These are phyloP conservation scores for Deilephila elpenor DNA, from an alignment of 2,888 invertebrate species.

Conservation along the genomic window DNA sequence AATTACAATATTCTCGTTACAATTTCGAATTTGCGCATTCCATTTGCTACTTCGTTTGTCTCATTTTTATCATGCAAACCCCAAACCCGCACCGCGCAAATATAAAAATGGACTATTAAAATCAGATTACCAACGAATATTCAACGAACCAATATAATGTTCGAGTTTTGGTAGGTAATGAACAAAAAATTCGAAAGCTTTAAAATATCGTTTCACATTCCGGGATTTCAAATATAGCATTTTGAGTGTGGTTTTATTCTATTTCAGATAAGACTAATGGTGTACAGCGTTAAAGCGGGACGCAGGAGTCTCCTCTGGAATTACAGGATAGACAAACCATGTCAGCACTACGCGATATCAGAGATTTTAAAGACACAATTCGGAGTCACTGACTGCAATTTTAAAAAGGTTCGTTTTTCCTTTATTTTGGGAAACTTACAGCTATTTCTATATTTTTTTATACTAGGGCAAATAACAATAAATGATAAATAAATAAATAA, in stretches of 20 bases:
- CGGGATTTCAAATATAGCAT: not conserved
- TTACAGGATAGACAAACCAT: slow-evolving; percentile 51
- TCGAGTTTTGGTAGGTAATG: not conserved
- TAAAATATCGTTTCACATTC: not conserved
- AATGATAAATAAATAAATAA: no score
- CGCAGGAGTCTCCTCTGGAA: slow-evolving; percentile 48
- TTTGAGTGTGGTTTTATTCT: not conserved
- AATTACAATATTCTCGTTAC: no score
- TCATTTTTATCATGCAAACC: no score
- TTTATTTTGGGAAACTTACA: not conserved
- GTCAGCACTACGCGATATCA: slow-evolving; percentile 51
- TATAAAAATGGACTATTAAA: no score
- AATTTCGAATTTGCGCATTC: no score
- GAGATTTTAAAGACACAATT: slow-evolving; percentile 40
- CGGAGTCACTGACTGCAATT: slow-evolving; percentile 45
- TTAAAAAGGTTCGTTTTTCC: slow-evolving; percentile 44
- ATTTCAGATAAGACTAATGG: slow-evolving; percentile 45
- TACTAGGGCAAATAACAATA: no score
- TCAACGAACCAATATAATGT: not conserved
- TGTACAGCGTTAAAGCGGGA: slow-evolving; percentile 45
- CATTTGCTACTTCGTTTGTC: no score
- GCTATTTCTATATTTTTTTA: no score
- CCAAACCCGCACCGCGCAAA: no score
- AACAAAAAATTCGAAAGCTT: not conserved
- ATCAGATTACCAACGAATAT: not conserved